phyloP scores from a whole-genome alignment of 1,140 invertebrate species.

The Gyrodactylus bullatarudis region DNA sequence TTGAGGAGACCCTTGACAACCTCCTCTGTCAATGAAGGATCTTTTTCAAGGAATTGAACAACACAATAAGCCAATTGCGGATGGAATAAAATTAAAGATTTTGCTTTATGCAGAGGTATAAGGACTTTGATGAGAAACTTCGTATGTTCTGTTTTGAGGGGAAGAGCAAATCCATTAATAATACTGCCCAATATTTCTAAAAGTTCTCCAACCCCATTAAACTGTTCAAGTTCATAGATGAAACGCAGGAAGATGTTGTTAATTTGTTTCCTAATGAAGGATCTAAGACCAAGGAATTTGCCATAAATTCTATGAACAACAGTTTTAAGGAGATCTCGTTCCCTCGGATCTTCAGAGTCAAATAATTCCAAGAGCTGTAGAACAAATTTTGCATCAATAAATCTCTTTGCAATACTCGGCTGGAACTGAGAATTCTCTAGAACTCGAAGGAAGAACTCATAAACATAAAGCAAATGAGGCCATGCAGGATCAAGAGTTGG shows the following conservation, averaged over 20 bases:
- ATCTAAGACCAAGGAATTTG: conserved; percentile 57
- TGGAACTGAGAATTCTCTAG: conserved; percentile 79
- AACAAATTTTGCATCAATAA: conserved; percentile 86
- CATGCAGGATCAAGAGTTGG: conserved; percentile 92
- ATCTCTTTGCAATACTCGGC: conserved; percentile 56
- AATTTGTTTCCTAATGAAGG: conserved; percentile 72
- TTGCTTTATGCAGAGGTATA: conserved; percentile 12
- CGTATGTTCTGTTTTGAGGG: conserved; percentile 19
- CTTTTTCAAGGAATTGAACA: conserved; percentile 78
- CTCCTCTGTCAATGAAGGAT: conserved; percentile 51
- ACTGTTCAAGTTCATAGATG: conserved; percentile 15
- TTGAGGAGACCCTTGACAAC: conserved; percentile 42
- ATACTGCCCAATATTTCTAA: conserved; percentile 20
- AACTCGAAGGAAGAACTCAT: conserved; percentile 80
- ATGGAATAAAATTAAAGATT: conserved; percentile 6
- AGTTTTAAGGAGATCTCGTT: conserved; percentile 69
- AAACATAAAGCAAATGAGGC: conserved; percentile 74
- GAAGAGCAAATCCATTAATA: conserved; percentile 18
- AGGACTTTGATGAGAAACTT: conserved; percentile 16
- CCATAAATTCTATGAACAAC: conserved; percentile 75
- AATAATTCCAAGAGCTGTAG: conserved; percentile 26
- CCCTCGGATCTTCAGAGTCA: conserved; percentile 73
- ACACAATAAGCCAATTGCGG: conserved; percentile 40
- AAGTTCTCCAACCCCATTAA: conserved; percentile 18
- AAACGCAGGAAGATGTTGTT: conserved; percentile 35